Percentiles rank a stretch among this genome's conserved stretches.
These are phyloP conservation scores for Mionectes olivaceus DNA, from an alignment of 2,797 vertebrate genomes.

Conservation along the genomic window DNA sequence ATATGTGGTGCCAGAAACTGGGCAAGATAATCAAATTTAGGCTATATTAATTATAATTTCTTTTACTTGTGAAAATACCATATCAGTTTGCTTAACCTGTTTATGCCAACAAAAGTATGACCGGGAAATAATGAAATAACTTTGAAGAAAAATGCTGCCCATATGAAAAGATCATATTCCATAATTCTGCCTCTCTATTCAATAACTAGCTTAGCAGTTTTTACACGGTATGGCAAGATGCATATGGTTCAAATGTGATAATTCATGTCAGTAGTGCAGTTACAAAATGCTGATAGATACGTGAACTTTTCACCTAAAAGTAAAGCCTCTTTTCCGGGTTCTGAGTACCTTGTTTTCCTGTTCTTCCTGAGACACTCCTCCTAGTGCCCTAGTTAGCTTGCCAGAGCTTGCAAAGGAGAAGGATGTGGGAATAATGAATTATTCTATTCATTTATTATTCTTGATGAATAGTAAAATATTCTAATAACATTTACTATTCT, in stretches of 20 bases:
- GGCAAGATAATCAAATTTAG: background rate
- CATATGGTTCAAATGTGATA: background rate
- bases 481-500: conserved; percentile 61
- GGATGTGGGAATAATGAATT: conserved; percentile 65
- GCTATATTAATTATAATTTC: background rate
- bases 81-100: background rate
- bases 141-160: background rate
- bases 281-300: conserved; percentile 51
- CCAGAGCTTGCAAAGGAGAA: conserved; percentile 53
- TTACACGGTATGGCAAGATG: conserved; percentile 30
- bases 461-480: conserved; percentile 71
- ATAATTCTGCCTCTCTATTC: conserved; percentile 13
- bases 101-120: conserved; percentile 30
- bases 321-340: conserved; percentile 65
- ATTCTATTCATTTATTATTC: conserved; percentile 63
- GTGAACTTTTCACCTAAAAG: conserved; percentile 74
- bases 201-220: conserved; percentile 16
- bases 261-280: conserved; percentile 22
- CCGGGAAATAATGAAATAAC: conserved; percentile 49
- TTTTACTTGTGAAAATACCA: background rate
- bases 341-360: conserved; percentile 18
- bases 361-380: conserved; percentile 53
- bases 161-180: conserved; percentile 2
- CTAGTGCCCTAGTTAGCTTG: conserved; percentile 68
- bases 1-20: background rate